A percentile compares a stretch with the other conserved stretches of the same genome.
These are phyloP conservation scores for Thunnus thynnus DNA, from an alignment of 2,113 vertebrate genomes.

Conservation along the genomic window DNA sequence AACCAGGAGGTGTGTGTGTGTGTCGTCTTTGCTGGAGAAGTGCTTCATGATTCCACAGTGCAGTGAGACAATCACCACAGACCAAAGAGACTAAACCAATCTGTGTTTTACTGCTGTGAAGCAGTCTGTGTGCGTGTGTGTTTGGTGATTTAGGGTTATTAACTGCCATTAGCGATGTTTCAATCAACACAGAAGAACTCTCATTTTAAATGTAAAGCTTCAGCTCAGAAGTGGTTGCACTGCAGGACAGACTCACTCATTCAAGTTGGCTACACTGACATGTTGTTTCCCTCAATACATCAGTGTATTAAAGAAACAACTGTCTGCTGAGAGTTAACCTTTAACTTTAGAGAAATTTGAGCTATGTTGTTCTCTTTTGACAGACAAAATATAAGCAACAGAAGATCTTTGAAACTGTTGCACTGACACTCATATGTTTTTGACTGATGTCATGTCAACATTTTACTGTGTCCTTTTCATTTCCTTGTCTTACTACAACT, in stretches of 20 bases:
- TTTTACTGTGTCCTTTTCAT: no score
- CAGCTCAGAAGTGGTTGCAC: neutral
- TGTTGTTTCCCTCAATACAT: no score
- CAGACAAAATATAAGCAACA: no score
- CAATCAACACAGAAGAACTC: neutral
- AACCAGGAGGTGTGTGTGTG: conserved; percentile 18
- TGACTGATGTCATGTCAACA: no score
- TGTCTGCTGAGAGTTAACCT: no score
- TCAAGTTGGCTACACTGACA: neutral
- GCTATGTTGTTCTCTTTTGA: no score
- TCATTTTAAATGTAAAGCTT: conserved; percentile 13
- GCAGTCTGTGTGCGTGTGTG: conserved; percentile 16
- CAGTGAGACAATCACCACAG: conserved; percentile 39
- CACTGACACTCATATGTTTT: no score
- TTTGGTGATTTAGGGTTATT: neutral
- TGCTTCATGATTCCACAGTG: conserved; percentile 44
- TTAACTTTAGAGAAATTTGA: no score
- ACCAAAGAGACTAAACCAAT: conserved; percentile 43
- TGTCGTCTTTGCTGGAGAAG: conserved; percentile 19
- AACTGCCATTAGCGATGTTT: conserved; percentile 3
- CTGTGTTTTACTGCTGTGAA: conserved; percentile 27
- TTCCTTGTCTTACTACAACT: no score
- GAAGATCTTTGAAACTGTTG: no score
- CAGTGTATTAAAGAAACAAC: no score
- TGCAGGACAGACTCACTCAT: neutral